These are phyloP conservation scores for Sinella curviseta DNA, from an alignment of 1,140 invertebrate species.

Conservation along the genomic window DNA sequence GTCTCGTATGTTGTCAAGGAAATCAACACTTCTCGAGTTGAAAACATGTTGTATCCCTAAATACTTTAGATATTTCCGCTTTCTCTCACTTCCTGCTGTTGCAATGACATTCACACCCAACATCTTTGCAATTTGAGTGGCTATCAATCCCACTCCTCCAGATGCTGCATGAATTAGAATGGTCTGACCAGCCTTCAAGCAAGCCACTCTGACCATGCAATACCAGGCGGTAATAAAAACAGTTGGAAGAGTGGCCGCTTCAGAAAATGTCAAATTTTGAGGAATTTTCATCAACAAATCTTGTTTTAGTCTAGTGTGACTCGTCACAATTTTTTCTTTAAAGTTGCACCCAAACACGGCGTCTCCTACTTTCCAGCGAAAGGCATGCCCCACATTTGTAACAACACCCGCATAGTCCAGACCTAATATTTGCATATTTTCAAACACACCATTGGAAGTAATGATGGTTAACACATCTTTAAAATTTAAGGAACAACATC, in stretches of 20 bases:
- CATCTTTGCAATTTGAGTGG: slow-evolving; percentile 54
- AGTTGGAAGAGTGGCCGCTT: not conserved
- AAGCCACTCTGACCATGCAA: not conserved
- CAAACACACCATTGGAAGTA: not conserved
- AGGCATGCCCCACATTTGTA: not conserved
- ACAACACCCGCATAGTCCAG: slow-evolving; percentile 28
- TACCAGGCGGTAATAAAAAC: not conserved
- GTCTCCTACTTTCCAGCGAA: not conserved
- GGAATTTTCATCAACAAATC: slow-evolving; percentile 2
- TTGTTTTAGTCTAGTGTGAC: not conserved
- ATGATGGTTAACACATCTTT: slow-evolving; percentile 8
- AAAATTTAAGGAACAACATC: slow-evolving; percentile 22
- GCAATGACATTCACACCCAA: not conserved
- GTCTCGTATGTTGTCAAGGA: not conserved
- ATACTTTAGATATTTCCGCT: slow-evolving; percentile 8
- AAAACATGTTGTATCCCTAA: not conserved
- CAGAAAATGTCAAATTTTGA: not conserved
- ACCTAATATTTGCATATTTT: not conserved
- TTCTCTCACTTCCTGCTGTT: not conserved
- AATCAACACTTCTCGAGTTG: not conserved
- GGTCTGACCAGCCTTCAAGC: not conserved
- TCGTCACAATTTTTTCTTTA: not conserved
- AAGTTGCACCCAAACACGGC: not conserved
- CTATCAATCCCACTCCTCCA: slow-evolving; percentile 1
- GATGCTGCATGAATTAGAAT: slow-evolving; percentile 11